Evolutionary conservation across 2,888 invertebrate species (phyloP).

Genomic region (Myathropa florea): DNA sequence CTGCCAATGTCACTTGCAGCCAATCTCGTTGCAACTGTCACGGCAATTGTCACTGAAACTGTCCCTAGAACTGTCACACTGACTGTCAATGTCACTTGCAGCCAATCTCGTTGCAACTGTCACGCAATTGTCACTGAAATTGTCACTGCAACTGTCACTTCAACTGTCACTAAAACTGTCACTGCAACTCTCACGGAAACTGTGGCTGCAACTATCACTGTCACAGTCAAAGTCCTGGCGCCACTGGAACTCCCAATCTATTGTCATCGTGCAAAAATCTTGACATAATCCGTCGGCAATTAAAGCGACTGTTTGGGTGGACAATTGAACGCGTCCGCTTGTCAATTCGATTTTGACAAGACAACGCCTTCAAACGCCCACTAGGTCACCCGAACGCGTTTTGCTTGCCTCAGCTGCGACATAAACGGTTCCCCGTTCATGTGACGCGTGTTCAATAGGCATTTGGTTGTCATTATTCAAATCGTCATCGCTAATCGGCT

Average conservation of each 20-base stretch:
- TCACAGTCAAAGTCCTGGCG: not conserved
- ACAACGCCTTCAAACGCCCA: not conserved
- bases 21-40: too few species aligned
- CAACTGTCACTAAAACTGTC: not conserved
- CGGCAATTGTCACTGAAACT: too few species aligned
- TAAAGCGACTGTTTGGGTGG: not conserved
- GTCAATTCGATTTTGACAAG: not conserved
- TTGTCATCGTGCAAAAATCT: not conserved
- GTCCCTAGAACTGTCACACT: too few species aligned
- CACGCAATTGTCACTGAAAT: not conserved
- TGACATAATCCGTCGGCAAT: not conserved
- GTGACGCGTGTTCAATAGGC: not conserved
- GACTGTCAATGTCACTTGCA: too few species aligned
- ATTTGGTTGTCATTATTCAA: constrained; percentile 14
- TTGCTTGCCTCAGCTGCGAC: not conserved
- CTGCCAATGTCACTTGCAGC: too few species aligned
- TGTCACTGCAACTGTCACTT: not conserved
- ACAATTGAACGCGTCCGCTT: not conserved
- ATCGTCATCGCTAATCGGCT: constrained; percentile 14
- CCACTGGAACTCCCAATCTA: not conserved
- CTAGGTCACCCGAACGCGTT: not conserved
- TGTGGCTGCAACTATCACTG: not conserved
- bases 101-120: too few species aligned
- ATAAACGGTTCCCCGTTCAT: not conserved
- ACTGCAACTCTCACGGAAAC: not conserved